A percentile compares a stretch with the other conserved stretches of the same genome.
phyloP scores from a whole-genome alignment of 2,888 invertebrate species.

The Rotaria magnacalcarata region DNA sequence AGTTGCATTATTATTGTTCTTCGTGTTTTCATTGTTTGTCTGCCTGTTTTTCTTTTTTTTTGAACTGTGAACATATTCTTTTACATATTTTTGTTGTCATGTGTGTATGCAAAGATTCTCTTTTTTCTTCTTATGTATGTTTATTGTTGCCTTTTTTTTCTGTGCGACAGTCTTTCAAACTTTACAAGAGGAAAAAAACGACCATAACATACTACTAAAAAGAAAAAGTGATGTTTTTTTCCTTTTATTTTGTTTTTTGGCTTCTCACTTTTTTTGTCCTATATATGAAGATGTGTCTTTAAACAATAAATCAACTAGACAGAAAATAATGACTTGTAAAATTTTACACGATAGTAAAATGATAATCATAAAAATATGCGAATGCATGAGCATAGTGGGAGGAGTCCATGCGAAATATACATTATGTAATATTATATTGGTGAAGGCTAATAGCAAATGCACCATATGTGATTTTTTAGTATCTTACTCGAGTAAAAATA shows the following conservation, averaged over 20 bases:
- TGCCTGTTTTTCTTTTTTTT: not conserved
- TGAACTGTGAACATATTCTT: conserved; percentile 26
- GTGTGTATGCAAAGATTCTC: not conserved
- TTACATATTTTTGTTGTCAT: not conserved
- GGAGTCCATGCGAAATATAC: too few species aligned
- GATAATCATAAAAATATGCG: too few species aligned
- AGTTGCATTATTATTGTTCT: conserved; percentile 21
- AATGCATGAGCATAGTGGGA: too few species aligned
- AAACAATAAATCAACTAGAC: not conserved
- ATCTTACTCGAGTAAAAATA: too few species aligned
- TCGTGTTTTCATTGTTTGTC: not conserved
- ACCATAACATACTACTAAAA: not conserved
- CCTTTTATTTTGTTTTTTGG: not conserved
- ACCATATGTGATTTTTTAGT: too few species aligned
- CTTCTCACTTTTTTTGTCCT: not conserved
- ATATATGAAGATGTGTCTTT: not conserved
- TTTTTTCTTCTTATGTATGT: not conserved
- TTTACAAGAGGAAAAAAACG: conserved; percentile 14
- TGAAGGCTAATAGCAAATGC: too few species aligned
- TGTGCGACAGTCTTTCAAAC: conserved; percentile 18
- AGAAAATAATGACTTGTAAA: not conserved
- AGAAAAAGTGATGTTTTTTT: not conserved
- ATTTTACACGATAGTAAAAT: too few species aligned
- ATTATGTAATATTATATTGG: too few species aligned
- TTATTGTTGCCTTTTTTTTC: conserved; percentile 4